Evolutionary conservation across 1,140 invertebrate species (phyloP).

Genomic region (Alviniconcha marisindica): DNA sequence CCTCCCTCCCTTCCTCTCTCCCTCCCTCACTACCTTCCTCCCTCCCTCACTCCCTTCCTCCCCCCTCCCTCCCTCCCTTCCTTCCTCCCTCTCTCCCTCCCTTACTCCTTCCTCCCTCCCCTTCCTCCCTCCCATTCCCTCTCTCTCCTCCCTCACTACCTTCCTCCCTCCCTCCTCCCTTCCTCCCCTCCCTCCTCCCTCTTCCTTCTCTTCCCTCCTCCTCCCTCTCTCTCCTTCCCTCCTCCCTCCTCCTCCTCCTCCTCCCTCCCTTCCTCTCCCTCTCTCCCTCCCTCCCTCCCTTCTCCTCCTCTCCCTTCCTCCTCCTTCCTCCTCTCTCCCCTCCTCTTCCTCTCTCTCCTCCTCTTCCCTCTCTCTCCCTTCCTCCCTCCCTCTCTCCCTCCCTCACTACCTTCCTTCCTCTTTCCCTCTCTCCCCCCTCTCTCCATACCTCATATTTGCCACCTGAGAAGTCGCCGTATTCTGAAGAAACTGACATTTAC

Average conservation of each 20-base stretch:
- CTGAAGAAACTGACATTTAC: not conserved
- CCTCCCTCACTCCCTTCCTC: not conserved
- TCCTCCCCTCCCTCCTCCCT: not conserved
- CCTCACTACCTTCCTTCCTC: not conserved
- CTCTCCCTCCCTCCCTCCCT: conserved; percentile 20
- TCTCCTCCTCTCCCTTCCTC: conserved; percentile 15
- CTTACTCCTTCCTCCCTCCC: not conserved
- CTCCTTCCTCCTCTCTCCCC: no score
- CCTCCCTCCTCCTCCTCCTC: not conserved
- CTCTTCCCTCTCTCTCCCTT: no score
- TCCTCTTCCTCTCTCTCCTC: no score
- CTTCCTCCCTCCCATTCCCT: not conserved
- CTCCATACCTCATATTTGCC: not conserved
- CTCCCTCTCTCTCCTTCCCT: not conserved
- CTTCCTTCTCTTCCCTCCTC: not conserved
- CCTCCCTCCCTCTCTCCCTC: conserved; percentile 17
- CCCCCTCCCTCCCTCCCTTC: not conserved
- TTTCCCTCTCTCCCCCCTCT: not conserved
- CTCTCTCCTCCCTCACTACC: not conserved
- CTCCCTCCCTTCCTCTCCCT: not conserved
- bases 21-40: not conserved
- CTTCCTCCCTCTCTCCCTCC: not conserved
- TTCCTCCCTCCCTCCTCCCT: not conserved
- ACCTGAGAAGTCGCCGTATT: not conserved
- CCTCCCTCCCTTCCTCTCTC: not conserved